A percentile compares a stretch with the other conserved stretches of the same genome.
Evolutionary conservation across 1,140 invertebrate genomes (phyloP).

Genomic region (Caligus rogercresseyi): DNA sequence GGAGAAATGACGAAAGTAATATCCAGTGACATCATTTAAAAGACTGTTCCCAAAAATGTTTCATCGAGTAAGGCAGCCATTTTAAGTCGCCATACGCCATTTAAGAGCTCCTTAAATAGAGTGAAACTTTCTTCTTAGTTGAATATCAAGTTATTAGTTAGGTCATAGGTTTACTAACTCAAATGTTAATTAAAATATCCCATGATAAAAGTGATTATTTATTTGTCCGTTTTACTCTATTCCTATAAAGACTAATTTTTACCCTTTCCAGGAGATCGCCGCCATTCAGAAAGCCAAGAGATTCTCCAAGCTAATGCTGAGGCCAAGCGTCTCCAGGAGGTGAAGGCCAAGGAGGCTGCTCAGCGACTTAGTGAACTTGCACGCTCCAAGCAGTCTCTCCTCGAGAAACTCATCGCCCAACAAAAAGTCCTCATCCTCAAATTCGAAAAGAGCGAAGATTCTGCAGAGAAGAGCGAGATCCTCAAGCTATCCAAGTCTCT

Average conservation of each 20-base stretch:
- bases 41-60: too few relatives aligned
- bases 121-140: too few relatives aligned
- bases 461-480: conserved; percentile 45
- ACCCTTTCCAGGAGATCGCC: conserved; percentile 30
- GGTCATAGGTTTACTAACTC: too few relatives aligned
- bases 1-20: too few relatives aligned
- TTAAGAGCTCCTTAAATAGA: too few relatives aligned
- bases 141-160: too few relatives aligned
- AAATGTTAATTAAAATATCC: too few relatives aligned
- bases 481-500: conserved; percentile 53
- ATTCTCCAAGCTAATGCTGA: conserved; percentile 41
- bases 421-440: conserved; percentile 52
- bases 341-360: conserved; percentile 43
- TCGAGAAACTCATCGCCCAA: conserved; percentile 57
- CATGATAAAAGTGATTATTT: too few relatives aligned
- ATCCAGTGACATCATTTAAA: too few relatives aligned
- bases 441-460: conserved; percentile 43
- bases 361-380: conserved; percentile 52
- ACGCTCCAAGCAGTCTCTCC: conserved; percentile 52
- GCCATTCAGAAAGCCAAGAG: conserved; percentile 44
- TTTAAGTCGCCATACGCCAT: too few relatives aligned
- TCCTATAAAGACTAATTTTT: not conserved
- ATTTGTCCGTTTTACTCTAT: not conserved
- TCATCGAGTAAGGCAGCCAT: too few relatives aligned
- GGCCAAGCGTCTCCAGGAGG: conserved; percentile 43